Conservation (phyloP, 2,797 vertebrate genomes). For the Apogon hyalosoma region DNA sequence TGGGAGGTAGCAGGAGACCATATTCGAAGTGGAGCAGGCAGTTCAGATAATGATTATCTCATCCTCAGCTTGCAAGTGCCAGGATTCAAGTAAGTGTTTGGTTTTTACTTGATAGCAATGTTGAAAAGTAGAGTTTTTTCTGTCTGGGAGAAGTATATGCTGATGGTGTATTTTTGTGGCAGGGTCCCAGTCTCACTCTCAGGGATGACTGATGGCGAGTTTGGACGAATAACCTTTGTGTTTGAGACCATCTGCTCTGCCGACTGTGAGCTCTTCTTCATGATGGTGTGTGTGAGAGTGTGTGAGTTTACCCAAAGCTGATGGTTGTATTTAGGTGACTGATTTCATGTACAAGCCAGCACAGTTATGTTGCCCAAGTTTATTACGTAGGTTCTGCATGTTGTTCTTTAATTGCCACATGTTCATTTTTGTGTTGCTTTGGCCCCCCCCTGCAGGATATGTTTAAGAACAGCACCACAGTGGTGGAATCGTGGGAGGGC, state of each 20-base stretch:
- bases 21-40: constrained; percentile 91
- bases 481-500: constrained; percentile 97
- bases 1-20: constrained; percentile 98
- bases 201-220: constrained; percentile 89
- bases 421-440: not conserved
- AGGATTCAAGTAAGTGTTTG: constrained; percentile 92
- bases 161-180: constrained; percentile 21
- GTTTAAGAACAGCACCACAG: constrained; percentile 94
- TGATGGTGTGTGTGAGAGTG: constrained; percentile 86
- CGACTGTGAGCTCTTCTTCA: constrained; percentile 97
- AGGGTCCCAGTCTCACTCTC: constrained; percentile 93
- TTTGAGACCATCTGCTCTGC: constrained; percentile 95
- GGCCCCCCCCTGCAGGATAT: constrained; percentile 86
- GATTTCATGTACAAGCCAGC: not conserved
- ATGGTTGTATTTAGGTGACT: constrained; percentile 17
- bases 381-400: not conserved
- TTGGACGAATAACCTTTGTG: constrained; percentile 92
- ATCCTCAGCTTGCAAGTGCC: constrained; percentile 93
- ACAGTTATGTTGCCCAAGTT: not conserved
- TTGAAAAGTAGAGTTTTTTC: no score
- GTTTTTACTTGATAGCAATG: no score
- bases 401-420: not conserved
- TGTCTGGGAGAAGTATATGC: no score
- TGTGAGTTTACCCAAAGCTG: not conserved
- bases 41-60: constrained; percentile 96